Evolutionary conservation across 2,888 invertebrate genomes (phyloP).

Genomic region (Drosophila nigricruria): DNA sequence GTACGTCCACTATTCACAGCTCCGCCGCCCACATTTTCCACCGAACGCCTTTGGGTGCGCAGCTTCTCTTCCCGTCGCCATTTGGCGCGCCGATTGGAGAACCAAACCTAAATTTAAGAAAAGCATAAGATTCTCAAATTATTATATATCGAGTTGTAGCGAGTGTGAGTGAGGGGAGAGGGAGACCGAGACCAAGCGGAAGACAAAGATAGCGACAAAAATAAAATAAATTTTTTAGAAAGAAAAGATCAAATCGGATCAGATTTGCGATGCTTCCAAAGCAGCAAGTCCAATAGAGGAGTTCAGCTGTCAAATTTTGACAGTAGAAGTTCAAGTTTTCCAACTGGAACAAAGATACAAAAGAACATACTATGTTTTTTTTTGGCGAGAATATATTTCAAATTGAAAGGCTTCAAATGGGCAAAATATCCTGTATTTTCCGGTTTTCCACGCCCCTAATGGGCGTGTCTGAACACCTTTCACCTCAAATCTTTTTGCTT

Average conservation of each 20-base stretch:
- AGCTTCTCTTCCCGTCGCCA: conserved; percentile 99
- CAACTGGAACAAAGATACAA: no score
- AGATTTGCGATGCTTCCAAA: background rate
- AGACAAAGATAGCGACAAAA: background rate
- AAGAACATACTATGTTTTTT: no score
- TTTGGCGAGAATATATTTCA: no score
- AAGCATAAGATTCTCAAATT: background rate
- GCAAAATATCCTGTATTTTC: no score
- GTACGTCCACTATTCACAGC: conserved; percentile 55
- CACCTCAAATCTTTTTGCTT: no score
- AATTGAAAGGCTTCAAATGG: no score
- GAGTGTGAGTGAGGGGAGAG: background rate
- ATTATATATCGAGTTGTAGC: background rate
- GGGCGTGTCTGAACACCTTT: no score
- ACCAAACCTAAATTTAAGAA: conserved; percentile 94
- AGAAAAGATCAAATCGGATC: background rate
- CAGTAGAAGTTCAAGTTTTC: no score
- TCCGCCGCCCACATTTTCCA: conserved; percentile 71
- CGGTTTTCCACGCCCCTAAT: no score
- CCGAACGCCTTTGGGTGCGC: conserved; percentile 92
- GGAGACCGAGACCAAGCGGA: no score
- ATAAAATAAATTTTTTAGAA: background rate
- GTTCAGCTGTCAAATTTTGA: no score
- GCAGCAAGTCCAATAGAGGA: no score
- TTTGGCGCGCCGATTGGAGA: conserved; percentile 99